Evolutionary conservation across 2,113 vertebrate genomes (phyloP).

Genomic region (Capreolus pygargus): DNA sequence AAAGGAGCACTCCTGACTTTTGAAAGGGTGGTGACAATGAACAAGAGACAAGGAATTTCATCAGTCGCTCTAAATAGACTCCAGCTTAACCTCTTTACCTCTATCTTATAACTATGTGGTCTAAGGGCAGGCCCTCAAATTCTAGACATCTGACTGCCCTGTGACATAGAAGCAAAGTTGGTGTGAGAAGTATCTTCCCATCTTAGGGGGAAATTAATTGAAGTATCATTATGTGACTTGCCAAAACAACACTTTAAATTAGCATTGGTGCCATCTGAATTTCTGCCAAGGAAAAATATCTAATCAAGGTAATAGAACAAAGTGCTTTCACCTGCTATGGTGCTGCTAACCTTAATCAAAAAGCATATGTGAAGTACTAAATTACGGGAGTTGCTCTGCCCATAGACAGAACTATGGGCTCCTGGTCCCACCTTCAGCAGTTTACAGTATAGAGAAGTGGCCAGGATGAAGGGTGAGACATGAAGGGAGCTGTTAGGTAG

Average conservation of each 20-base stretch:
- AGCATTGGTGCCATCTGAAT: background rate
- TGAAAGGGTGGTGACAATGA: rapidly evolving
- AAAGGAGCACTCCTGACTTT: background rate
- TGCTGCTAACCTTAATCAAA: conserved; percentile 42
- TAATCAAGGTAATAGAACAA: conserved; percentile 37
- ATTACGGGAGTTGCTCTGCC: background rate
- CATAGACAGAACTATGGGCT: background rate
- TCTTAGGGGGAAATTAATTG: background rate
- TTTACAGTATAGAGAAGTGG: background rate
- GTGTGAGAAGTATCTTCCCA: background rate
- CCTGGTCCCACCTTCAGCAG: background rate
- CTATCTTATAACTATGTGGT: background rate
- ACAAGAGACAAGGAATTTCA: background rate
- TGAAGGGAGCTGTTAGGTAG: background rate
- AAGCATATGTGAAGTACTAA: conserved; percentile 38
- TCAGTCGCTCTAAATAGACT: background rate
- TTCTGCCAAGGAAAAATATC: conserved; percentile 35
- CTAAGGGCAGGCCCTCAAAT: background rate
- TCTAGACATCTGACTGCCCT: background rate
- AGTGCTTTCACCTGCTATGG: background rate
- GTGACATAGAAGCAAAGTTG: background rate
- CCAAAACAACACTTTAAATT: background rate
- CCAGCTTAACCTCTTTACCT: background rate
- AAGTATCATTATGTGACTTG: background rate
- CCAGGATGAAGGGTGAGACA: background rate